Percentiles rank a stretch among this genome's conserved stretches.
Evolutionary conservation across 2,888 invertebrate genomes (phyloP).

Genomic region (Latheticus oryzae): DNA sequence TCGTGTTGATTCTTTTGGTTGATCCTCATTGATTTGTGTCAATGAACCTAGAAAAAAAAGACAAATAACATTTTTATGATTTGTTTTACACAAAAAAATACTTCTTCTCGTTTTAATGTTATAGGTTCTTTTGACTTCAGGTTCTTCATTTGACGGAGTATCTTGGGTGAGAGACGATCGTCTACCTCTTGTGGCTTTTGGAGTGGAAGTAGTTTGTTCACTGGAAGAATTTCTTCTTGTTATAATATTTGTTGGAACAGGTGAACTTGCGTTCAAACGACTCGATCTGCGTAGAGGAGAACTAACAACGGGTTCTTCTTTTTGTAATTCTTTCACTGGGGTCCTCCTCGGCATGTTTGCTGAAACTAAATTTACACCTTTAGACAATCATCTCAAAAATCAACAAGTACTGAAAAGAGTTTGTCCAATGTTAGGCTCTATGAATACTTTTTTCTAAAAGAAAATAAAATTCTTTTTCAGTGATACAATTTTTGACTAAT

Average conservation of each 20-base stretch:
- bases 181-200: slow-evolving; percentile 21
- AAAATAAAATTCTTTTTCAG: no score
- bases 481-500: no score
- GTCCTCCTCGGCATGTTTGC: slow-evolving; percentile 14
- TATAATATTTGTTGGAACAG: slow-evolving; percentile 20
- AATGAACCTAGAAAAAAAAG: slow-evolving; percentile 5
- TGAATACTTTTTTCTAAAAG: no score
- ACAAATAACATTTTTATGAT: neutral
- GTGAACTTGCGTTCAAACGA: slow-evolving; percentile 18
- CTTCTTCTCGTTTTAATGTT: slow-evolving; percentile 7
- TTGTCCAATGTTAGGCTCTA: no score
- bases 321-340: slow-evolving; percentile 16
- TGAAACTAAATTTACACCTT: slow-evolving; percentile 9
- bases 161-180: slow-evolving; percentile 13
- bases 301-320: slow-evolving; percentile 10
- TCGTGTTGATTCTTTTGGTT: slow-evolving; percentile 1
- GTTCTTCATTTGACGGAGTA: neutral
- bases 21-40: neutral
- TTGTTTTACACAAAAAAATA: neutral
- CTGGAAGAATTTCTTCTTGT: slow-evolving; percentile 18
- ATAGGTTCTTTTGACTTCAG: neutral
- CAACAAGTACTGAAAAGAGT: no score
- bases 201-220: slow-evolving; percentile 12
- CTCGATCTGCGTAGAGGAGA: slow-evolving; percentile 18
- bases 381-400: no score